phyloP scores from a whole-genome alignment of 53 echinoderm and acorn worm species.

The Stichopus horrens region DNA sequence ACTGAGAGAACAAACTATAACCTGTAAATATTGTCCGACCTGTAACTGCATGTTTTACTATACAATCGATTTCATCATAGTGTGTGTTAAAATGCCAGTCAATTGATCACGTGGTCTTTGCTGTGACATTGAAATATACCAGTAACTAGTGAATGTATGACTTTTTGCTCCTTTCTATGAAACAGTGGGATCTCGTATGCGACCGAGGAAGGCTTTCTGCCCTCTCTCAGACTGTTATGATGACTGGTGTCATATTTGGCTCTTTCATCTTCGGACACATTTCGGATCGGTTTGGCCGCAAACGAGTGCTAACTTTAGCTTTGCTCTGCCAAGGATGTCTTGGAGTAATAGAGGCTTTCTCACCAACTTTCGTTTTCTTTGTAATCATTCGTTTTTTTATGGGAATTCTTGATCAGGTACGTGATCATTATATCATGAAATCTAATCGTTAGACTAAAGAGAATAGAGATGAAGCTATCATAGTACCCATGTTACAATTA shows the following conservation, averaged over 20 bases:
- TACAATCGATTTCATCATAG: too few species aligned
- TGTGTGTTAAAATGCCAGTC: too few species aligned
- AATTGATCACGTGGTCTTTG: too few species aligned
- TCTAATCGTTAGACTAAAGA: too few species aligned
- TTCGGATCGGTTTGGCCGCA: constrained; percentile 17
- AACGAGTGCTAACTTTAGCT: neutral
- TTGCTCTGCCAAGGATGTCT: constrained; percentile 19
- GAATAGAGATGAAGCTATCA: too few species aligned
- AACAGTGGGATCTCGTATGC: constrained; percentile 20
- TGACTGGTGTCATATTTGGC: neutral
- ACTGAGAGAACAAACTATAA: too few species aligned
- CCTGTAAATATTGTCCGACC: too few species aligned
- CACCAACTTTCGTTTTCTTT: constrained; percentile 6
- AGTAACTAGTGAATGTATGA: too few species aligned
- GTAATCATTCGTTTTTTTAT: neutral
- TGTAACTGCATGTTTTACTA: too few species aligned
- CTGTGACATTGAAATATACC: too few species aligned
- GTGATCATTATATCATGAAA: neutral
- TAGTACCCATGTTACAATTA: too few species aligned
- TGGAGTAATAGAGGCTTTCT: neutral
- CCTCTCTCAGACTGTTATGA: constrained; percentile 2
- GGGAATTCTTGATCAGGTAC: constrained; percentile 1
- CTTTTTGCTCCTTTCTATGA: neutral
- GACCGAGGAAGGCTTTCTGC: neutral
- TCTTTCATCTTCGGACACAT: neutral